Base-by-base conservation (phyloP, 2,888 invertebrate genomes). In the Crocallis elinguaria region DNA sequence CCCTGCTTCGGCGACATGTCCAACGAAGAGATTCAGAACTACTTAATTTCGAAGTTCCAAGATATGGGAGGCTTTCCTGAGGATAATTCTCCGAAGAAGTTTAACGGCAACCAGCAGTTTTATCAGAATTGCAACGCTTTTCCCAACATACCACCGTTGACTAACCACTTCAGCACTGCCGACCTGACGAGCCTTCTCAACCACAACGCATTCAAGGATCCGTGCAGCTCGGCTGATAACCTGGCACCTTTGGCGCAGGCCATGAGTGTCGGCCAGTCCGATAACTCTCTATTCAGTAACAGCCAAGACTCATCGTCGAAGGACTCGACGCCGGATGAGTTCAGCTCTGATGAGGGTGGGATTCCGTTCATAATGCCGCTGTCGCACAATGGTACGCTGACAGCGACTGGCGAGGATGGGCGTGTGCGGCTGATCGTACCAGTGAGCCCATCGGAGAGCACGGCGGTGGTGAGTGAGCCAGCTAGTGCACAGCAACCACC, bases 351-450 rank as follows among this genome's bases (percentile, higher is more conserved):
- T n/a, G 88, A 88, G 3, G 80, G 33, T 0, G 53, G 77, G 0
- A 66, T 78, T n/a, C 93, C 93, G 11, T 94, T 95, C 66, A 95
- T 95, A 56, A 94, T 94, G 82, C 94, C 95, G 0, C 77, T 94
- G 32, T 93, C 94, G 4, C 94, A 94, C 69, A 93, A 93, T 59
- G 93, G 93, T 0, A 93, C 93, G 1, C 69, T 94, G 37, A 93
- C 93, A 0, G 93, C 94, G 0, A 93, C 93, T 0, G 94, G 94
- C 13, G 81, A 92, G 7, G 93, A 93, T 19, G 94, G 94, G 0
- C 86, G 93, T 30, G 91, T 94, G 14, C 84, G 94, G 54, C 89
- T 94, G 17, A 93, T 94, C 21, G 94, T 94, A 17, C 94, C 94
- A 0, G 92, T 94, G 6, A 92, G 92, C 37, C 93, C 90, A 39